A percentile compares a stretch with the other conserved stretches of the same genome.
These are phyloP conservation scores for Valencia hispanica DNA, from an alignment of 2,797 vertebrate genomes.

Conservation along the genomic window DNA sequence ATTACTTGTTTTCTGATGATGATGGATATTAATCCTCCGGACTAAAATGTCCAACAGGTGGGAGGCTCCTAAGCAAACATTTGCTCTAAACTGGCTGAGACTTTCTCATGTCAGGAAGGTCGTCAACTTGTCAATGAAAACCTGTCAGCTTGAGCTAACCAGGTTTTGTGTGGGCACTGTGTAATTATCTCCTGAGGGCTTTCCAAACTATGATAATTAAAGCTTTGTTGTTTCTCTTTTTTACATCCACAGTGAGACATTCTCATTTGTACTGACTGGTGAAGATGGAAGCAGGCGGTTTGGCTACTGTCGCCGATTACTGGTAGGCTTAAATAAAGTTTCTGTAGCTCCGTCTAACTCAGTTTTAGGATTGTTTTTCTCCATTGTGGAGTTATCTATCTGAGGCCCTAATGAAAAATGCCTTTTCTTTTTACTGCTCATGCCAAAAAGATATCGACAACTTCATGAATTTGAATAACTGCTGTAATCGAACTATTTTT, in stretches of 20 bases:
- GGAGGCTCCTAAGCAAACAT: conserved; percentile 25
- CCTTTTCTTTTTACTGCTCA: not conserved
- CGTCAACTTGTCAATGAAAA: not conserved
- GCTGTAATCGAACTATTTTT: conserved; percentile 5
- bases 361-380: not conserved
- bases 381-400: not conserved
- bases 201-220: not conserved
- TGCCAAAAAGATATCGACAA: not conserved
- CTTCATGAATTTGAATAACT: not conserved
- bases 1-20: conserved; percentile 24
- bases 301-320: conserved; percentile 94
- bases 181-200: not conserved
- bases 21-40: conserved; percentile 66
- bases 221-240: not conserved
- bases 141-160: conserved; percentile 27
- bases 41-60: conserved; percentile 38
- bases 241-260: conserved; percentile 88
- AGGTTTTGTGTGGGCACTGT: not conserved
- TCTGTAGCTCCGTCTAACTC: conserved; percentile 6
- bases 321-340: conserved; percentile 82
- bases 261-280: conserved; percentile 98
- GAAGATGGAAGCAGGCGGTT: conserved; percentile 97
- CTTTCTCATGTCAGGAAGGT: conserved; percentile 26
- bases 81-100: conserved; percentile 31
- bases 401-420: not conserved